Conservation (phyloP, 2,797 vertebrate species). For the Triplophysa yarkandensis region DNA sequence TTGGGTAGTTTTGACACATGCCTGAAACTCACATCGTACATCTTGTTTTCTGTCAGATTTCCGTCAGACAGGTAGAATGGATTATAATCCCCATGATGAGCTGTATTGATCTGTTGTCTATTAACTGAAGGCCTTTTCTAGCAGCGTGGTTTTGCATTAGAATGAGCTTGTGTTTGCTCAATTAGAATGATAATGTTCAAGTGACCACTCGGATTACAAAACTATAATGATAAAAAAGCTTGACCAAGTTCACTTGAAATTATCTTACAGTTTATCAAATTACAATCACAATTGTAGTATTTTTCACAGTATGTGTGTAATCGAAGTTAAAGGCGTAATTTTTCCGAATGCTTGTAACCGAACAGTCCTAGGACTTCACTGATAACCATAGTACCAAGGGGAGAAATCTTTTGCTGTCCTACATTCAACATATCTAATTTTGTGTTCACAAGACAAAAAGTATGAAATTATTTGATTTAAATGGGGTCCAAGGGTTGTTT, state of each 20-base stretch:
- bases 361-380: too few species aligned
- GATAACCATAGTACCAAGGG: too few species aligned
- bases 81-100: slow-evolving; percentile 40
- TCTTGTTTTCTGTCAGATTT: slow-evolving; percentile 34
- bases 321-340: too few species aligned
- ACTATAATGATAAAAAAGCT: not conserved
- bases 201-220: not conserved
- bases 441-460: too few species aligned
- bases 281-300: not conserved
- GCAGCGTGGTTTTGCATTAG: slow-evolving; percentile 33
- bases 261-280: not conserved
- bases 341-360: too few species aligned
- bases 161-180: slow-evolving; percentile 6
- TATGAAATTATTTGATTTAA: too few species aligned
- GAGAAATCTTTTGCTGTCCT: too few species aligned
- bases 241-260: not conserved
- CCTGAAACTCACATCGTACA: slow-evolving; percentile 64
- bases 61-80: slow-evolving; percentile 6
- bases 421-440: too few species aligned
- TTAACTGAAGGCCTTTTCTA: slow-evolving; percentile 34
- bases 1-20: slow-evolving; percentile 69
- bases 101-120: slow-evolving; percentile 44
- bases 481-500: too few species aligned
- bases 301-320: not conserved
- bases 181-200: not conserved